Evolutionary conservation across 92 coral and sea anemone genomes (phyloP).

Genomic region (Umimayanthus kanabou): DNA sequence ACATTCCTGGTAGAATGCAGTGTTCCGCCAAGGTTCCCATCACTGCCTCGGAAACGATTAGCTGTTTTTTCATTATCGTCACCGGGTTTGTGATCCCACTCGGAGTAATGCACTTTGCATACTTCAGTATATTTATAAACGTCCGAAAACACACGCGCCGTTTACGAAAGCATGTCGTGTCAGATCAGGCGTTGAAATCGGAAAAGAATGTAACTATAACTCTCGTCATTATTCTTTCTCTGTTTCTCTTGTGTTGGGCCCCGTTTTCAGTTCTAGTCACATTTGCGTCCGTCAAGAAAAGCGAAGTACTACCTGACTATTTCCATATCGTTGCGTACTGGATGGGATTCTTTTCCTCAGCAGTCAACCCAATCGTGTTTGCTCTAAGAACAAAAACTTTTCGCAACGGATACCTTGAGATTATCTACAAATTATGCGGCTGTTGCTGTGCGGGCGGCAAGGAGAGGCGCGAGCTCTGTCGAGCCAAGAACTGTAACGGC

Average conservation of each 20-base stretch:
- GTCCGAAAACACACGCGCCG: slow-evolving; percentile 59
- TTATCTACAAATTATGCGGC: slow-evolving; percentile 48
- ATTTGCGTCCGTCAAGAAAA: slow-evolving; percentile 49
- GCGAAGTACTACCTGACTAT: slow-evolving; percentile 45
- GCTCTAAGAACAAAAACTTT: slow-evolving; percentile 57
- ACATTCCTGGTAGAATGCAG: slow-evolving; percentile 64
- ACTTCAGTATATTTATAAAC: slow-evolving; percentile 55
- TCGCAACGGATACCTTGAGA: slow-evolving; percentile 63
- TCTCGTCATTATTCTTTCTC: slow-evolving; percentile 56
- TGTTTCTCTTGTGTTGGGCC: slow-evolving; percentile 66
- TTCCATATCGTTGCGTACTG: slow-evolving; percentile 63
- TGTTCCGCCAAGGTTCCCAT: slow-evolving; percentile 62
- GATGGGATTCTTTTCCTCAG: slow-evolving; percentile 64
- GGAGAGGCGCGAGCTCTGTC: slow-evolving; percentile 9
- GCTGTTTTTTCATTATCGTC: slow-evolving; percentile 61
- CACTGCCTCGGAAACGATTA: slow-evolving; percentile 44
- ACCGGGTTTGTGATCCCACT: slow-evolving; percentile 72
- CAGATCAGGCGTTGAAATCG: slow-evolving; percentile 37
- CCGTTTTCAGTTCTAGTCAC: slow-evolving; percentile 61
- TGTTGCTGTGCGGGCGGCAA: slow-evolving; percentile 43
- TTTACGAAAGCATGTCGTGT: slow-evolving; percentile 50
- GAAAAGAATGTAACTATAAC: slow-evolving; percentile 58
- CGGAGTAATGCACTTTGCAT: slow-evolving; percentile 59
- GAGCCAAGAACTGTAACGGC: slow-evolving; percentile 10
- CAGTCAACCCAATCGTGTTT: slow-evolving; percentile 61